phyloP scores from a whole-genome alignment of 1,140 invertebrate genomes.

The Myzus persicae region DNA sequence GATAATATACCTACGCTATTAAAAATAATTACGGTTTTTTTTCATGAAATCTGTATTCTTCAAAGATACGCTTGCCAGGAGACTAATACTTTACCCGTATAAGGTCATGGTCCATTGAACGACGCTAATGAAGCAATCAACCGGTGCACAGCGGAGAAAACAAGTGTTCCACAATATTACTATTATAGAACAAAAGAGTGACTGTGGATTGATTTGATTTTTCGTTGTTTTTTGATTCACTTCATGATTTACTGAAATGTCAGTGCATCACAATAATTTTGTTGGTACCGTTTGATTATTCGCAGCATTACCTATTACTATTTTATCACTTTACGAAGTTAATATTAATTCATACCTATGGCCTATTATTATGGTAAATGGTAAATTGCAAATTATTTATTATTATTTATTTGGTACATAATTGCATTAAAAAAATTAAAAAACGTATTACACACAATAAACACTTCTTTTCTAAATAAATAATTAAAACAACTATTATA shows the following conservation, averaged over 20 bases:
- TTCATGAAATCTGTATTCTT: constrained; percentile 5
- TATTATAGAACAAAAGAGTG: constrained; percentile 23
- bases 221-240: neutral
- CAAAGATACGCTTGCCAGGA: neutral
- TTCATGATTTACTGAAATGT: neutral
- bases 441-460: neutral
- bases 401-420: neutral
- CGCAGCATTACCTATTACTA: neutral
- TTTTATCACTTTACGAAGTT: too few species aligned
- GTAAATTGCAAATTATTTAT: too few species aligned
- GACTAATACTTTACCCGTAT: constrained; percentile 8
- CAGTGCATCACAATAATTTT: neutral
- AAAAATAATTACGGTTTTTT: constrained; percentile 35
- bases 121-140: constrained; percentile 43
- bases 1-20: constrained; percentile 24
- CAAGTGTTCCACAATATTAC: neutral
- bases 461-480: neutral
- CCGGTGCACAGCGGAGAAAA: neutral
- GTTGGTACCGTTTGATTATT: neutral
- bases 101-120: constrained; percentile 32
- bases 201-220: neutral
- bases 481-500: neutral
- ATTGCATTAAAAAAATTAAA: too few species aligned
- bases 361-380: too few species aligned
- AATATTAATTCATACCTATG: neutral